Evolutionary conservation across 1,140 invertebrate genomes (phyloP).

Genomic region (Kradibia gibbosae): DNA sequence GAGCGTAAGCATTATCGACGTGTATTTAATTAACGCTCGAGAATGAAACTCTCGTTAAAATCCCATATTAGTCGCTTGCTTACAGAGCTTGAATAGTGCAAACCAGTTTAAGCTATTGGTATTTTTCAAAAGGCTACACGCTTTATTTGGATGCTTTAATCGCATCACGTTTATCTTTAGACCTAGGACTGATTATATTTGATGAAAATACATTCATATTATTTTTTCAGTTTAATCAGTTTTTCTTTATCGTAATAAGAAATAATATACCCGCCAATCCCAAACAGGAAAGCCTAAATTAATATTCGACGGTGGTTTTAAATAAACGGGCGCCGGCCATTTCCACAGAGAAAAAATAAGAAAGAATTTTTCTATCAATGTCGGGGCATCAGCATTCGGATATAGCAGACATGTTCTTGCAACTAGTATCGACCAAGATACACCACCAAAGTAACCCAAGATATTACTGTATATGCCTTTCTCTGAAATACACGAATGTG

Average conservation of each 20-base stretch:
- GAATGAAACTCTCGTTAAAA: no score
- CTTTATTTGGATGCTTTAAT: no score
- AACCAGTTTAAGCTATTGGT: no score
- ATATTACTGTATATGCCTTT: conserved; percentile 36
- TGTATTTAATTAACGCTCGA: no score
- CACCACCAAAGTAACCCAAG: conserved; percentile 23
- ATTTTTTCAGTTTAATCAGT: no score
- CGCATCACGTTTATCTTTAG: no score
- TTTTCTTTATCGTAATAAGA: neutral
- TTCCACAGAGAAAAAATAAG: conserved; percentile 10
- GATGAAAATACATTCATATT: no score
- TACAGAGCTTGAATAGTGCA: no score
- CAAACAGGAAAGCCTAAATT: conserved; percentile 31
- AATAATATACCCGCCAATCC: conserved; percentile 9
- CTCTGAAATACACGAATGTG: neutral
- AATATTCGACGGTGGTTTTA: neutral
- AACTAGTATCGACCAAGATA: conserved; percentile 24
- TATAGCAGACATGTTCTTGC: neutral
- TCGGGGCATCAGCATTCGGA: neutral
- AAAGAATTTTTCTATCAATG: conserved; percentile 31
- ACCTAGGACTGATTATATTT: no score
- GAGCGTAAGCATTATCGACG: no score
- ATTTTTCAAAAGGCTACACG: no score
- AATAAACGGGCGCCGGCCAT: conserved; percentile 8
- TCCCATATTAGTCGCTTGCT: no score